Evolutionary conservation across 2,797 vertebrate genomes (phyloP).

Genomic region (Phyllotis vaccarum): DNA sequence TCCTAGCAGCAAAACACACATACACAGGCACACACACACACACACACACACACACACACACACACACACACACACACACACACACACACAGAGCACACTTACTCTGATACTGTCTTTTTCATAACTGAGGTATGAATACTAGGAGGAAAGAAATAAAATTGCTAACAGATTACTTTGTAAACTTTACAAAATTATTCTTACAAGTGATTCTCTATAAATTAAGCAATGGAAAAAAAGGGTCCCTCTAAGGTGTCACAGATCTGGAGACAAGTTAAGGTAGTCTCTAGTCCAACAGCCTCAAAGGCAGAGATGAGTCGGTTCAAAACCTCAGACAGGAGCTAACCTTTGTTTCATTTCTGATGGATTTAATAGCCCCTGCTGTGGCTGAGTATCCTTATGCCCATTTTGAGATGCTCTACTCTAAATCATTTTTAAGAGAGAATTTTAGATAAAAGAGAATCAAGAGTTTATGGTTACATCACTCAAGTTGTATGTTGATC

Average conservation of each 20-base stretch:
- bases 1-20: background rate
- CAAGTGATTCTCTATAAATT: background rate
- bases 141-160: background rate
- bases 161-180: background rate
- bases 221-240: background rate
- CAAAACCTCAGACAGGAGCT: background rate
- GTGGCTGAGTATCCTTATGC: background rate
- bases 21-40: background rate
- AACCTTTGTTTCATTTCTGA: background rate
- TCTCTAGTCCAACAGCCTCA: background rate
- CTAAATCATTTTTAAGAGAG: constrained; percentile 35
- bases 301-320: background rate
- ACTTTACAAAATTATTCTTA: background rate
- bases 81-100: background rate
- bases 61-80: background rate
- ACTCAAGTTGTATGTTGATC: background rate
- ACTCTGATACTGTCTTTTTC: background rate
- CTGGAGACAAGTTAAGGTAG: background rate
- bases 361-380: background rate
- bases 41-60: background rate
- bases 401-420: background rate
- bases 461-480: background rate
- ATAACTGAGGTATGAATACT: background rate
- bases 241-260: background rate
- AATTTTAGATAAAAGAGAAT: constrained; percentile 46